Evolutionary conservation across 2,888 invertebrate species (phyloP), one percentile per base, ranked within the genome.

Genomic region (Agrochola litura): DNA sequence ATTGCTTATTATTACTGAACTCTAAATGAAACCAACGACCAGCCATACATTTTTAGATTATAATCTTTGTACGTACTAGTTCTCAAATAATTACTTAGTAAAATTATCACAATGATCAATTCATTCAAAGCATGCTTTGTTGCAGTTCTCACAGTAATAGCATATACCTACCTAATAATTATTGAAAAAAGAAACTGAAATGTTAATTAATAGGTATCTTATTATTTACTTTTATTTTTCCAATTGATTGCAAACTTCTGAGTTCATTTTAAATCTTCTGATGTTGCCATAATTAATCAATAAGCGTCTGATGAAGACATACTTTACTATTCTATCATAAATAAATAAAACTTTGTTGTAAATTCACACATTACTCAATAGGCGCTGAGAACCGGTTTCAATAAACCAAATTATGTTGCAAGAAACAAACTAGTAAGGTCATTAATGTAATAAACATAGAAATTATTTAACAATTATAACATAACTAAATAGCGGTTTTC

Each of bases 391-490:
- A 65, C 81, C 22, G 16, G 74, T 84, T 80, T 43, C 37, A 58
- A 61, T 8, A 64, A 37, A 56, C 2, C 43, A 30, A 69, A 61
- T 60, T 43, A 46, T 71, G 64, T 79, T 16, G 56, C 60, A 78
- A 73, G 54, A 63, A 61, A 64, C 14, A 12, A 16, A 73, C 65
- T 6, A 14, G 41, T 25, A 73, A 84, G 81, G 77, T 77, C 72
- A 72, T 81, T 77, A 64, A 65, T 56, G 12, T 63, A 64, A 58
- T 81, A 75, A 67, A 75, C 63, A 77, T 80, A 65, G 54, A 64
- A 77, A 75, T 77, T 73, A 84, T 84, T 77, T 75, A 58, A 63
- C 61, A 75, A 84, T 77, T 81, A 84, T 64, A 75, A 37, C 25
- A 71, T 43, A 46, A 73, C 60, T 12, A 81, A 81, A 73, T 77